A percentile compares a stretch with the other conserved stretches of the same genome.
Conservation (phyloP, 53 echinoderm and acorn worm genomes). For the Henricia sp. region DNA sequence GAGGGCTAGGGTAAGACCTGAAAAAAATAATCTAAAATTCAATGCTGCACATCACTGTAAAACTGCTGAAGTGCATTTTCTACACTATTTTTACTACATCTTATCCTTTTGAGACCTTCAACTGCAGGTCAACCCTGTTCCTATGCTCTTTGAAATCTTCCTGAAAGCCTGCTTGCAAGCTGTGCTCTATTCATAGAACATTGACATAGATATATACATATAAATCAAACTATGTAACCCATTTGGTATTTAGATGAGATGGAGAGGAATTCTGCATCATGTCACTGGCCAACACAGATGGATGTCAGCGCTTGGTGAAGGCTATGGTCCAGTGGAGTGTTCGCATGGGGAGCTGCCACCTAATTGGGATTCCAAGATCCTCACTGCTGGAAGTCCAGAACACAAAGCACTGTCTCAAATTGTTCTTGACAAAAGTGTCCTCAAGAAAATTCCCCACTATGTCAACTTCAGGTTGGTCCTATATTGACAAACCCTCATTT, state of each 20-base stretch:
- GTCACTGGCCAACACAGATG: not conserved
- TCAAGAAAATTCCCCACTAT: slow-evolving; percentile 16
- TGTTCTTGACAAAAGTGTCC: not conserved
- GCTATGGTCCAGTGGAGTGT: slow-evolving; percentile 5
- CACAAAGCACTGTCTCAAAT: slow-evolving; percentile 13
- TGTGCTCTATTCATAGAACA: too few species aligned
- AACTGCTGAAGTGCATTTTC: too few species aligned
- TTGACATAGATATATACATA: too few species aligned
- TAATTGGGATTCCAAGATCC: not conserved
- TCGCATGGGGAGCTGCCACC: not conserved
- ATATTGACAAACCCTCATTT: not conserved
- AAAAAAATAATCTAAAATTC: too few species aligned
- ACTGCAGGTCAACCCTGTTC: not conserved
- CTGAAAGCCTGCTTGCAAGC: too few species aligned
- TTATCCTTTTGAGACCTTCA: too few species aligned
- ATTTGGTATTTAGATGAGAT: not conserved
- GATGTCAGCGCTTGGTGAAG: slow-evolving; percentile 3
- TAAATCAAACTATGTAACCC: too few species aligned
- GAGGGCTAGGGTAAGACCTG: too few species aligned
- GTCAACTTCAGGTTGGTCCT: slow-evolving; percentile 1
- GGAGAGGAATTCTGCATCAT: slow-evolving; percentile 21
- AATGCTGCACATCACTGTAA: too few species aligned
- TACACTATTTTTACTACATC: too few species aligned
- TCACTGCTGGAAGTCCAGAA: slow-evolving; percentile 6
- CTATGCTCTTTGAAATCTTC: not conserved